Percentiles rank a stretch among this genome's conserved stretches.
phyloP scores from a whole-genome alignment of 2,888 invertebrate species.

The Salpingus planirostris region DNA sequence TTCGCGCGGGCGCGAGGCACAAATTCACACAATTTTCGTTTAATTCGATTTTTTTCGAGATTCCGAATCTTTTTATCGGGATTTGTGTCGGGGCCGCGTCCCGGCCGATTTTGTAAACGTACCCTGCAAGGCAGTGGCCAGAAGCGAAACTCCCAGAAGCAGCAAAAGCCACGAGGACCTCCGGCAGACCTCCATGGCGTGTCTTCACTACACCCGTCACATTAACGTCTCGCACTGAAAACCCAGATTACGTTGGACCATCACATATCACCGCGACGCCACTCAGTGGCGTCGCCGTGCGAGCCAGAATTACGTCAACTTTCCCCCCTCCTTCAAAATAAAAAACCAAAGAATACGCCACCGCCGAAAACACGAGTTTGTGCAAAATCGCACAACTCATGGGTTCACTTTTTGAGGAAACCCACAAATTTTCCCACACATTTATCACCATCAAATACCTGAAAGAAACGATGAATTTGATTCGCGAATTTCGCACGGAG shows the following conservation, averaged over 20 bases:
- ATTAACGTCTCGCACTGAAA: conserved; percentile 41
- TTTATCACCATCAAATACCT: too few species aligned
- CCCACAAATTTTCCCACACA: too few species aligned
- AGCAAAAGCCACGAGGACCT: conserved; percentile 47
- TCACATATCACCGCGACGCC: conserved; percentile 34
- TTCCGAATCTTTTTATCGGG: background rate
- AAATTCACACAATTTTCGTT: conserved; percentile 3
- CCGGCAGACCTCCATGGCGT: conserved; percentile 50
- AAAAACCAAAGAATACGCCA: too few species aligned
- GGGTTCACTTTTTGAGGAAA: too few species aligned
- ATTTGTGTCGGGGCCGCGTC: background rate
- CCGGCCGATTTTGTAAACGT: conserved; percentile 27
- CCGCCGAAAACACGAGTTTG: too few species aligned
- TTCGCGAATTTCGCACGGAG: too few species aligned
- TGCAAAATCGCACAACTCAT: too few species aligned
- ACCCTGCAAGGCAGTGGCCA: conserved; percentile 50
- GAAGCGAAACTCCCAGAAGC: conserved; percentile 47
- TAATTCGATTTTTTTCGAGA: too few species aligned
- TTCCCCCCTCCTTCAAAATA: too few species aligned
- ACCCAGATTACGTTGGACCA: conserved; percentile 37
- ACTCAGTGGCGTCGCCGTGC: conserved; percentile 31
- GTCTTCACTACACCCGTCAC: conserved; percentile 40
- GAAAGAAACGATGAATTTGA: too few species aligned
- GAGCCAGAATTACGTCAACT: too few species aligned
- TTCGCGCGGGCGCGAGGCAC: too few species aligned